A percentile compares a stretch with the other conserved stretches of the same genome.
Conservation (phyloP, 2,797 vertebrate genomes). For the Philypnodon macrostomus region DNA sequence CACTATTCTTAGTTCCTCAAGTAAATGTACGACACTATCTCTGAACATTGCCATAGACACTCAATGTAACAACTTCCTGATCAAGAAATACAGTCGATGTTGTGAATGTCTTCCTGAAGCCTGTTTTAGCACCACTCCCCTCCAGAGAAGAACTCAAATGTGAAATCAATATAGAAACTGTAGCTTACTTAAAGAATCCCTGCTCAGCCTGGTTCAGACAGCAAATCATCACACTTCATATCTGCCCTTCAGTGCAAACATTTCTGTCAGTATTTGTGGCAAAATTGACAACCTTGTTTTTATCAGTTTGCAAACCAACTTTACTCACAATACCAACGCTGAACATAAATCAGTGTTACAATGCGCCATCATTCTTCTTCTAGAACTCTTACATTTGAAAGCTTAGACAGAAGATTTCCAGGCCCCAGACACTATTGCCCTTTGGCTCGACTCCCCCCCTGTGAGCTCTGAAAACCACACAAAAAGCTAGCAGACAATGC, state of each 20-base stretch:
- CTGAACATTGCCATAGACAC: slow-evolving; percentile 34
- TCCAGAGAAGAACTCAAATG: slow-evolving; percentile 6
- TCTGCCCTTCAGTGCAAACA: slow-evolving; percentile 4
- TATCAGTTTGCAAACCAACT: too few species aligned
- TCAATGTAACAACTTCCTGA: slow-evolving; percentile 14
- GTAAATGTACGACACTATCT: too few species aligned
- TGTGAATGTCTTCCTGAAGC: slow-evolving; percentile 12
- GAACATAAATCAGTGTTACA: slow-evolving; percentile 21
- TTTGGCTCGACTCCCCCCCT: slow-evolving; percentile 11
- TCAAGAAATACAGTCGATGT: slow-evolving; percentile 10
- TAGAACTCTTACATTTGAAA: background rate
- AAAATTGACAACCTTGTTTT: too few species aligned
- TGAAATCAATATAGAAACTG: slow-evolving; percentile 17
- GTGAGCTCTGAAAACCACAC: slow-evolving; percentile 23
- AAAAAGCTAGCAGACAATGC: slow-evolving; percentile 19
- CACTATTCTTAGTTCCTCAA: too few species aligned
- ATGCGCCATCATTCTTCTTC: slow-evolving; percentile 25
- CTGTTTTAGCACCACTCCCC: background rate
- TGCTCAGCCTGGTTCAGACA: slow-evolving; percentile 7
- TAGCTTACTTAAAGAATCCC: slow-evolving; percentile 3
- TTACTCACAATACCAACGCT: too few species aligned
- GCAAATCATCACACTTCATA: slow-evolving; percentile 1
- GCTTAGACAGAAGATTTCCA: background rate
- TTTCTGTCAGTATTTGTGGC: too few species aligned
- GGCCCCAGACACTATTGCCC: background rate